Conservation (phyloP, 1,140 invertebrate species). For the Homalodisca vitripennis region DNA sequence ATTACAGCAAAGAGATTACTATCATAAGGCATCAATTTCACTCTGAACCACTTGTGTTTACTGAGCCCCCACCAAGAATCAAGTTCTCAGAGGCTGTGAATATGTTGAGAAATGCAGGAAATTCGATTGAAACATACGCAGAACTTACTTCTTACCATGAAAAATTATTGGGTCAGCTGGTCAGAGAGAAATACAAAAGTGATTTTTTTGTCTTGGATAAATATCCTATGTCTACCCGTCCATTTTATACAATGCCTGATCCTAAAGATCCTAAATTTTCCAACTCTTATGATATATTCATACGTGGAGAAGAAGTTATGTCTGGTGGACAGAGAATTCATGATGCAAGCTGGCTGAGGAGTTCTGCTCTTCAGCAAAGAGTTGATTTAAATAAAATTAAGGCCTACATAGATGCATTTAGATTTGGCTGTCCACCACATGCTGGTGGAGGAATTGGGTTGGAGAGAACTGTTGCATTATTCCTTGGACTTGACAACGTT, state of each 20-base stretch:
- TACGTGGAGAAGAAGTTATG: slow-evolving; percentile 98
- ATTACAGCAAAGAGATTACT: slow-evolving; percentile 81
- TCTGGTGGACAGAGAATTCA: slow-evolving; percentile 98
- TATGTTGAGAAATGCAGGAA: slow-evolving; percentile 87
- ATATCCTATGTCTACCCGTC: slow-evolving; percentile 93
- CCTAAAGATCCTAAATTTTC: slow-evolving; percentile 81
- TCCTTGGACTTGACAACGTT: slow-evolving; percentile 97
- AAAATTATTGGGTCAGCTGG: slow-evolving; percentile 89
- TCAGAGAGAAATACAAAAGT: slow-evolving; percentile 96
- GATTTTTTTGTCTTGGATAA: slow-evolving; percentile 99
- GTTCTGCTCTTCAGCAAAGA: slow-evolving; percentile 86
- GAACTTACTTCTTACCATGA: slow-evolving; percentile 96
- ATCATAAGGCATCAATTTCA: slow-evolving; percentile 87
- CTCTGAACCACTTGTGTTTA: slow-evolving; percentile 92
- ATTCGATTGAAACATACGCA: slow-evolving; percentile 91
- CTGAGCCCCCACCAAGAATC: slow-evolving; percentile 87
- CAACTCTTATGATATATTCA: slow-evolving; percentile 99
- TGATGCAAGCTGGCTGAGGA: slow-evolving; percentile 84
- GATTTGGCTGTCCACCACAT: slow-evolving; percentile 95
- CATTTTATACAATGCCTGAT: slow-evolving; percentile 99
- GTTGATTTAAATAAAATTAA: slow-evolving; percentile 92
- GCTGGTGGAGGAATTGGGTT: slow-evolving; percentile 97
- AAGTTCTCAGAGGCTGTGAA: slow-evolving; percentile 83
- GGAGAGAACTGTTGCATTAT: slow-evolving; percentile 97
- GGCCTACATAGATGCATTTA: slow-evolving; percentile 96